Evolutionary conservation across 2,888 invertebrate genomes (phyloP).

Genomic region (Acronicta leporina): DNA sequence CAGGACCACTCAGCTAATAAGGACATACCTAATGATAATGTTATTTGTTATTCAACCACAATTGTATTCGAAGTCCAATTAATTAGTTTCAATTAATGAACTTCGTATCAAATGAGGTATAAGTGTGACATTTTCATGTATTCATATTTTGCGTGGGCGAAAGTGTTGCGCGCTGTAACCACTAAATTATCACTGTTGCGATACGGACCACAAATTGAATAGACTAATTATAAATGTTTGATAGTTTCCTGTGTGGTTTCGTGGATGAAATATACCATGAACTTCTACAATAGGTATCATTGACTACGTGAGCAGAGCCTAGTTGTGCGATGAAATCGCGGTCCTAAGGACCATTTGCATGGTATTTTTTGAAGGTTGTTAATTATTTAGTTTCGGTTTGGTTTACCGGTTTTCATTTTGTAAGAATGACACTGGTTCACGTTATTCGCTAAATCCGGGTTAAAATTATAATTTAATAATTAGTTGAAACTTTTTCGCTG

Average conservation of each 20-base stretch:
- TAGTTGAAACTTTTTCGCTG: too few species aligned
- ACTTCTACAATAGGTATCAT: background rate
- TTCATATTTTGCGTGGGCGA: too few species aligned
- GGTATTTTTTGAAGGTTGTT: background rate
- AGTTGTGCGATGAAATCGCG: too few species aligned
- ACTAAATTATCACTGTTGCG: constrained; percentile 11
- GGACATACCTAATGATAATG: background rate
- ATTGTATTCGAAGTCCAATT: background rate
- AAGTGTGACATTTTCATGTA: background rate
- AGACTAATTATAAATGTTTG: background rate
- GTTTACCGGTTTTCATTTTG: too few species aligned
- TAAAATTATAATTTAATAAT: too few species aligned
- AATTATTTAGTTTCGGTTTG: too few species aligned
- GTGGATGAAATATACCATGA: background rate
- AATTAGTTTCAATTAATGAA: constrained; percentile 12
- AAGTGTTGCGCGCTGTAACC: constrained; percentile 13
- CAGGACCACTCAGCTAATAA: too few species aligned
- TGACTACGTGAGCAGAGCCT: too few species aligned
- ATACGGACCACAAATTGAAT: constrained; percentile 30
- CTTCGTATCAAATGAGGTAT: background rate
- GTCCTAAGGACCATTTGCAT: background rate
- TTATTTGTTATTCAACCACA: background rate
- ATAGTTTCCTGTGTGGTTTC: background rate
- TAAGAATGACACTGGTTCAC: too few species aligned
- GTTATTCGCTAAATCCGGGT: too few species aligned